phyloP scores from a whole-genome alignment of 2,888 invertebrate genomes.

The Rosalia funebris region DNA sequence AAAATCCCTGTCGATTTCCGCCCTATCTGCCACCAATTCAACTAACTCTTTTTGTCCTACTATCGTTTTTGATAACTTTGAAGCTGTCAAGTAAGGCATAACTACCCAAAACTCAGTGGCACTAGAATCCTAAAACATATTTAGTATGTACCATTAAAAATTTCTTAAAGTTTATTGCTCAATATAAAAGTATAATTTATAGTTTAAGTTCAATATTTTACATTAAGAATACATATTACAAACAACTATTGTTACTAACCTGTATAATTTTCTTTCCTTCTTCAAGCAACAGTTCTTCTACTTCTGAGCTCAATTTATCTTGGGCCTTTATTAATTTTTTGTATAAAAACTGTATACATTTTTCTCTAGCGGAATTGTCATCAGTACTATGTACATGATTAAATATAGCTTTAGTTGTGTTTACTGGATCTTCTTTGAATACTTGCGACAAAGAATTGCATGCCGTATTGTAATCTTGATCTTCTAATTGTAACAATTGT shows the following conservation, averaged over 20 bases:
- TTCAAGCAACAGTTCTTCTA: constrained; percentile 76
- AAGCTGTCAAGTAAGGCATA: constrained; percentile 85
- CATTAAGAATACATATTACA: constrained; percentile 2
- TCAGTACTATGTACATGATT: constrained; percentile 71
- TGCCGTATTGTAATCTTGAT: constrained; percentile 86
- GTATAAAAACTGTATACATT: constrained; percentile 87
- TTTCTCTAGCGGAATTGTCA: constrained; percentile 82
- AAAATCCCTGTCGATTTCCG: constrained; percentile 75
- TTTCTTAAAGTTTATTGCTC: not conserved
- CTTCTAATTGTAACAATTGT: constrained; percentile 85
- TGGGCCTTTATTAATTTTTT: constrained; percentile 72
- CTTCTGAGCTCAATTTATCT: constrained; percentile 83
- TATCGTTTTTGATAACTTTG: constrained; percentile 83
- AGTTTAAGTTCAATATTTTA: not conserved
- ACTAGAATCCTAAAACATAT: constrained; percentile 77
- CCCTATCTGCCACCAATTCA: constrained; percentile 85
- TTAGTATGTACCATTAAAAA: not conserved
- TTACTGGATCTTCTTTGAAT: constrained; percentile 78
- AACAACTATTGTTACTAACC: constrained; percentile 63
- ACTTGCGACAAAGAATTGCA: constrained; percentile 84
- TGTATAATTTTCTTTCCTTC: constrained; percentile 87
- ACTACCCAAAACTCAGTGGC: constrained; percentile 92
- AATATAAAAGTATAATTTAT: not conserved
- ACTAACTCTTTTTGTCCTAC: constrained; percentile 88
- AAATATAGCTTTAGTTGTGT: constrained; percentile 69